These are phyloP conservation scores for Thelaira solivaga DNA, from an alignment of 2,888 invertebrate species.

Conservation along the genomic window DNA sequence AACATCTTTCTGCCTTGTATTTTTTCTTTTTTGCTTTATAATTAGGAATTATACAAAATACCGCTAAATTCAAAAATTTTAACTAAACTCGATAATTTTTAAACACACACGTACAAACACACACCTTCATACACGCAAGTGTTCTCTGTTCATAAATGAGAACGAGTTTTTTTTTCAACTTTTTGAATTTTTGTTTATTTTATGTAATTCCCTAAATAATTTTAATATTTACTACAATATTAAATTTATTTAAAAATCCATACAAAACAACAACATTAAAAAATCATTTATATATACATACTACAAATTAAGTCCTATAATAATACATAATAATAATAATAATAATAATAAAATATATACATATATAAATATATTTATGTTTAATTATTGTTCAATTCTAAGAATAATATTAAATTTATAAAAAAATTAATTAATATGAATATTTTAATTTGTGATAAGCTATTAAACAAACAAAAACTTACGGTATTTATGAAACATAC, in stretches of 20 bases:
- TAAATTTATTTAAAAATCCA: conserved; percentile 58
- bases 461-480: conserved; percentile 68
- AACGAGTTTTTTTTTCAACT: neutral
- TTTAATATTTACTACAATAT: conserved; percentile 17
- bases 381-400: conserved; percentile 76
- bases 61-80: conserved; percentile 7
- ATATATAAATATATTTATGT: conserved; percentile 68
- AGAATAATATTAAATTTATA: conserved; percentile 72
- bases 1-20: neutral
- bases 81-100: neutral
- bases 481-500: conserved; percentile 73
- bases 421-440: conserved; percentile 71
- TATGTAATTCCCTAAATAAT: conserved; percentile 19
- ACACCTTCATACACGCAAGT: no score
- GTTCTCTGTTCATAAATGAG: no score
- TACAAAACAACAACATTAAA: conserved; percentile 61
- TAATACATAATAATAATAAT: conserved; percentile 34
- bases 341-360: conserved; percentile 37
- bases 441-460: conserved; percentile 75
- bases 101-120: neutral
- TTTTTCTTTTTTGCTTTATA: neutral
- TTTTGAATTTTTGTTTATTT: conserved; percentile 10
- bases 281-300: conserved; percentile 67
- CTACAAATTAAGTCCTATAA: conserved; percentile 74
- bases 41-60: conserved; percentile 24